Percentiles rank a stretch among this genome's conserved stretches.
Conservation (phyloP, 1,140 invertebrate genomes). For the Pinna nobilis region DNA sequence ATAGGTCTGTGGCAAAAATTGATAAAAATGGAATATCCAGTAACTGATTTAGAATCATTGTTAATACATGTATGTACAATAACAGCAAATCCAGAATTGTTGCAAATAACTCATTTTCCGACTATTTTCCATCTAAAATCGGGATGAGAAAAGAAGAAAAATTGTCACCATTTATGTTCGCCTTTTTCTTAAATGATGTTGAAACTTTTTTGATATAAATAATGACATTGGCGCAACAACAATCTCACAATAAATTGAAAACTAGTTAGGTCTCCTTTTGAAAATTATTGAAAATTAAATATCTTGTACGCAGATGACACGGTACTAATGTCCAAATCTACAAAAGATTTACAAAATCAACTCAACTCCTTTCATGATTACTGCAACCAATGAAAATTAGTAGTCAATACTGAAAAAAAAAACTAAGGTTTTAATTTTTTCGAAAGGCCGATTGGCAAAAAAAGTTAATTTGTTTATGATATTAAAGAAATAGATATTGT, state of each 20-base stretch:
- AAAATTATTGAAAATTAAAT: neutral
- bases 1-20: constrained; percentile 1
- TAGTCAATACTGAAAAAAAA: constrained; percentile 20
- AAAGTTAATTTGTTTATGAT: neutral
- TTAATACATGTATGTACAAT: neutral
- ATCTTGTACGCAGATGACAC: neutral
- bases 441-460: neutral
- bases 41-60: neutral
- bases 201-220: too few species aligned
- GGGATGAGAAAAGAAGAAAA: neutral
- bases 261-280: neutral
- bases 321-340: neutral
- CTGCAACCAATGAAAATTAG: constrained; percentile 1
- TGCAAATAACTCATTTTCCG: neutral
- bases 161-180: neutral
- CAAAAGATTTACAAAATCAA: neutral
- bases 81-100: neutral
- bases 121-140: constrained; percentile 1
- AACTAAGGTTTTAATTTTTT: constrained; percentile 11
- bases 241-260: neutral
- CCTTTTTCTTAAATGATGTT: neutral
- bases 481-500: constrained; percentile 2
- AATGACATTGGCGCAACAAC: neutral
- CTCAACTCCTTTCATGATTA: constrained; percentile 3
- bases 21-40: neutral